phyloP scores from a whole-genome alignment of 1,140 invertebrate genomes.

The Aporrectodea caliginosa region DNA sequence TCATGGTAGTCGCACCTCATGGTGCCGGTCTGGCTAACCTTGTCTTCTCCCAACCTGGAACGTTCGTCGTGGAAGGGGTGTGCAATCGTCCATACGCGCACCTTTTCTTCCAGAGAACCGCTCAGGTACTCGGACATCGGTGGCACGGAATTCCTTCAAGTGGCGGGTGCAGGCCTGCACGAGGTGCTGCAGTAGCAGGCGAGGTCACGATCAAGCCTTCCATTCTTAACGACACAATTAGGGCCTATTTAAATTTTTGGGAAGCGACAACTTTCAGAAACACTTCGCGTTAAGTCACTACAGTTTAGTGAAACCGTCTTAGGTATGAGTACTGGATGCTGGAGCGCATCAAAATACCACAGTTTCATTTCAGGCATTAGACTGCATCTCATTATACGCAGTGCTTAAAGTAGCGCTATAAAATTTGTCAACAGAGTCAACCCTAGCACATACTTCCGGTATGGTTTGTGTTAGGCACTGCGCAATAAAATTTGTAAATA shows the following conservation, averaged over 20 bases:
- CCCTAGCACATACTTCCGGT: too few relatives aligned
- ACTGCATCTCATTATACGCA: too few relatives aligned
- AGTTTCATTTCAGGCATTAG: too few relatives aligned
- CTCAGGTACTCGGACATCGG: neutral
- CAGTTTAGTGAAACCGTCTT: too few relatives aligned
- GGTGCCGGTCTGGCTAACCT: slow-evolving; percentile 27
- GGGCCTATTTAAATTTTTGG: neutral
- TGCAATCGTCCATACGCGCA: slow-evolving; percentile 34
- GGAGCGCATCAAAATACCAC: too few relatives aligned
- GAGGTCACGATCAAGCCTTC: neutral
- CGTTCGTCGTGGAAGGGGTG: slow-evolving; percentile 24
- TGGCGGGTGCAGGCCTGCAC: neutral
- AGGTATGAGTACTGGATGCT: too few relatives aligned
- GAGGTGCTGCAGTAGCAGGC: neutral
- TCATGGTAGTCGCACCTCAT: slow-evolving; percentile 26
- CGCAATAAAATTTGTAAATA: too few relatives aligned
- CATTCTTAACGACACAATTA: neutral
- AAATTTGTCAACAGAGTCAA: too few relatives aligned
- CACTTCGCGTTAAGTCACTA: neutral
- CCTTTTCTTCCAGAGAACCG: slow-evolving; percentile 7
- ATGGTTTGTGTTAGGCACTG: too few relatives aligned
- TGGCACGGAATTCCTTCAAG: slow-evolving; percentile 6
- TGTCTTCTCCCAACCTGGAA: slow-evolving; percentile 22
- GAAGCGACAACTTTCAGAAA: neutral
- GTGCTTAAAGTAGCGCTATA: too few relatives aligned